A percentile compares a stretch with the other conserved stretches of the same genome.
Evolutionary conservation across 64 coral and sea anemone genomes (phyloP).

Genomic region (Porites australiensis): DNA sequence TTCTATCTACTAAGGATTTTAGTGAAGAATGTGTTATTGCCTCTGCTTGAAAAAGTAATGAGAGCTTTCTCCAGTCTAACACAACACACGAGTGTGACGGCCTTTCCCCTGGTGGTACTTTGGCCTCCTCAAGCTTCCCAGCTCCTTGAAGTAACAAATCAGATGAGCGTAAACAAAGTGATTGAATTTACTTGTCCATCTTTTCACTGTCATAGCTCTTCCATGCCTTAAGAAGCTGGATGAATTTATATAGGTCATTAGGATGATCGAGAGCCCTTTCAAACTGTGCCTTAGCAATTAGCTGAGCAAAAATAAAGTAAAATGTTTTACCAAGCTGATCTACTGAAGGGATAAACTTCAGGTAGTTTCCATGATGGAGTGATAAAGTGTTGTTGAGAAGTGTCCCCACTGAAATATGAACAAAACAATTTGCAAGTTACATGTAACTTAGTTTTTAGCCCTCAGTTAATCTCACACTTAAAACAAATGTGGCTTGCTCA

Average conservation of each 20-base stretch:
- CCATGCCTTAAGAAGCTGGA: too few relatives aligned
- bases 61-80: conserved; percentile 45
- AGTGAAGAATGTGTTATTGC: conserved; percentile 13
- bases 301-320: conserved; percentile 39
- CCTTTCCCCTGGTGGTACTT: not conserved
- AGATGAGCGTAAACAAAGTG: not conserved
- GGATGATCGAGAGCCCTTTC: too few relatives aligned
- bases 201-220: conserved; percentile 25
- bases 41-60: conserved; percentile 40
- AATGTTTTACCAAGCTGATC: conserved; percentile 58
- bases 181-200: not conserved
- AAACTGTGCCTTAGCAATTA: conserved; percentile 36
- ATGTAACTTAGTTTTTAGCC: too few relatives aligned
- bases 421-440: not conserved
- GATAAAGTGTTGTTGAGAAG: conserved; percentile 12
- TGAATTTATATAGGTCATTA: too few relatives aligned
- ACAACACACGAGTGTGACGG: conserved; percentile 28
- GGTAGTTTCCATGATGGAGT: too few relatives aligned
- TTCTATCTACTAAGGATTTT: conserved; percentile 39
- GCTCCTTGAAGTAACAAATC: too few relatives aligned
- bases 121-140: conserved; percentile 21
- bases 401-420: conserved; percentile 9
- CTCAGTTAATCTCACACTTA: too few relatives aligned
- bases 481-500: too few relatives aligned
- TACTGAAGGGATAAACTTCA: too few relatives aligned